phyloP scores from a whole-genome alignment of 2,113 vertebrate genomes.

The Poeciliopsis retropinna region DNA sequence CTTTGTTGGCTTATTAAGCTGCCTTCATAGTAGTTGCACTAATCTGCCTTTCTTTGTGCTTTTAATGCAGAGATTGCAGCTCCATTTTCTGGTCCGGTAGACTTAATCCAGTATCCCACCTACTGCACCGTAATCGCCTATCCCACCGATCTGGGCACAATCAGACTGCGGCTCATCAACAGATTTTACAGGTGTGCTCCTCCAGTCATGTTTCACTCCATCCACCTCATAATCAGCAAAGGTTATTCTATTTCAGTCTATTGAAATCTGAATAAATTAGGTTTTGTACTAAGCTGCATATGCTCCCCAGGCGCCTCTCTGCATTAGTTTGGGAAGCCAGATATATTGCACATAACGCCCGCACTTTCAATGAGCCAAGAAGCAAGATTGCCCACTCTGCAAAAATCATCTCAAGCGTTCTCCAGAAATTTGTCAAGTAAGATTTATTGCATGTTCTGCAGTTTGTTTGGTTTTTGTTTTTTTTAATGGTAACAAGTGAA shows the following conservation, averaged over 20 bases:
- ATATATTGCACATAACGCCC: conserved; percentile 93
- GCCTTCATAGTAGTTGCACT: background rate
- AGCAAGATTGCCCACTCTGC: conserved; percentile 94
- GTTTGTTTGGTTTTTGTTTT: background rate
- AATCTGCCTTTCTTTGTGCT: conserved; percentile 9
- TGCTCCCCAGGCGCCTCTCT: conserved; percentile 85
- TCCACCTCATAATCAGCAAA: background rate
- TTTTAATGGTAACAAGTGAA: background rate
- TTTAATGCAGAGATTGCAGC: conserved; percentile 86
- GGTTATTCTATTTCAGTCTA: background rate
- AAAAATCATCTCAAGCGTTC: conserved; percentile 91
- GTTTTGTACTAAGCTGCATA: background rate
- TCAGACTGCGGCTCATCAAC: conserved; percentile 88
- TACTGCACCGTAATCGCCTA: conserved; percentile 95
- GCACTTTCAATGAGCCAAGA: conserved; percentile 95
- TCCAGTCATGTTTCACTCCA: background rate
- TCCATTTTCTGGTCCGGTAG: conserved; percentile 93
- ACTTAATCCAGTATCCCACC: conserved; percentile 90
- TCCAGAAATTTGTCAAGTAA: conserved; percentile 94
- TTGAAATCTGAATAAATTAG: background rate
- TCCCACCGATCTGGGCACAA: conserved; percentile 93
- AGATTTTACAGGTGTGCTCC: conserved; percentile 91
- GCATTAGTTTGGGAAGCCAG: conserved; percentile 95
- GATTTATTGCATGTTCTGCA: conserved; percentile 40
- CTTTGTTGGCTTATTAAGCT: background rate